phyloP scores from a whole-genome alignment of 2,113 vertebrate genomes.

The Ciconia boyciana region DNA sequence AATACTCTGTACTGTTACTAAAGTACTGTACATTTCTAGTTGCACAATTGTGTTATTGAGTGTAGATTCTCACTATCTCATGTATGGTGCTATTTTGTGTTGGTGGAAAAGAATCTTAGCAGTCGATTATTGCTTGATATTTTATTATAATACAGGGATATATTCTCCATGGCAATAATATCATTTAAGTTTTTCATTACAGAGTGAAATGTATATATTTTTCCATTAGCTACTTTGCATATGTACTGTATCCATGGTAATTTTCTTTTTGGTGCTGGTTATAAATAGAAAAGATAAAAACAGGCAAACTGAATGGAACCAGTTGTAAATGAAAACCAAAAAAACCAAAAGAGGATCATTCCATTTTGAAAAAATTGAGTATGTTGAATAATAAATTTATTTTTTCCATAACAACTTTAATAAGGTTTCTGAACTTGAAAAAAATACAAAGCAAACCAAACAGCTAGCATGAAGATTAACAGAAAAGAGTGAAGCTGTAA shows the following conservation, averaged over 20 bases:
- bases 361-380: conserved; percentile 66
- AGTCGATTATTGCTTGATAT: conserved; percentile 67
- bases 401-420: conserved; percentile 67
- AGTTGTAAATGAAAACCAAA: conserved; percentile 66
- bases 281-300: conserved; percentile 55
- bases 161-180: conserved; percentile 64
- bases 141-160: conserved; percentile 77
- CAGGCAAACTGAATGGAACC: conserved; percentile 47
- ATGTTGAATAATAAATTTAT: conserved; percentile 74
- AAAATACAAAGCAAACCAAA: not conserved
- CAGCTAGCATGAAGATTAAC: not conserved
- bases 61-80: conserved; percentile 75
- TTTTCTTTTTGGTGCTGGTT: conserved; percentile 72
- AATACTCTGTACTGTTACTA: conserved; percentile 73
- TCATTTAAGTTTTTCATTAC: conserved; percentile 60
- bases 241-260: conserved; percentile 73
- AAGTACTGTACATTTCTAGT: conserved; percentile 78
- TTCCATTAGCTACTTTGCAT: conserved; percentile 69
- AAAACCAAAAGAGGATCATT: conserved; percentile 43
- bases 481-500: not conserved
- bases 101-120: conserved; percentile 65
- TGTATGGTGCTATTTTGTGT: conserved; percentile 84
- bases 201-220: conserved; percentile 73
- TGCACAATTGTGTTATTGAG: conserved; percentile 75
- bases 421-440: conserved; percentile 58